A percentile compares a stretch with the other conserved stretches of the same genome.
Evolutionary conservation across 2,888 invertebrate genomes (phyloP).

Genomic region (Caenorhabditis parvicauda): DNA sequence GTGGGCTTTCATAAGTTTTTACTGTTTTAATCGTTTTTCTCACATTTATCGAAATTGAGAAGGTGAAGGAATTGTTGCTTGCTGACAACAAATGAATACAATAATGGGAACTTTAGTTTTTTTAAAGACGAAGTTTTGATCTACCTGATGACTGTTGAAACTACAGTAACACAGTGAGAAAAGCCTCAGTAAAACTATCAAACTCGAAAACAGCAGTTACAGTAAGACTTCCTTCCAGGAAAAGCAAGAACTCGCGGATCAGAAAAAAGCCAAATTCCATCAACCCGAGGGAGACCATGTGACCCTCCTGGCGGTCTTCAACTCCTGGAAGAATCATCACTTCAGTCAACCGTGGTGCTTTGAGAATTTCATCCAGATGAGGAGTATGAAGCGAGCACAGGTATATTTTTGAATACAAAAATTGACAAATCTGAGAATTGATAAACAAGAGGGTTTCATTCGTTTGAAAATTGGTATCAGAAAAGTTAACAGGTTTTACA

Average conservation of each 20-base stretch:
- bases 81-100: too few species aligned
- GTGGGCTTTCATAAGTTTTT: slow-evolving; percentile 58
- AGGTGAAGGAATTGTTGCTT: too few species aligned
- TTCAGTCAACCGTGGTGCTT: slow-evolving; percentile 99
- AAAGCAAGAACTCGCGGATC: slow-evolving; percentile 93
- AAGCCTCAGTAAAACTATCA: too few species aligned
- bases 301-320: slow-evolving; percentile 94
- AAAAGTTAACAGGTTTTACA: too few species aligned
- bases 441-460: not conserved
- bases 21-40: not conserved
- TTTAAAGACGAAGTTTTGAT: too few species aligned
- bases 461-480: not conserved
- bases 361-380: slow-evolving; percentile 95
- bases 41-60: too few species aligned
- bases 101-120: too few species aligned
- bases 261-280: slow-evolving; percentile 98
- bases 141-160: too few species aligned
- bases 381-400: slow-evolving; percentile 85
- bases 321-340: slow-evolving; percentile 98
- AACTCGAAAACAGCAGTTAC: too few species aligned
- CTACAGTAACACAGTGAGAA: too few species aligned
- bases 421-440: not conserved
- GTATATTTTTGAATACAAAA: slow-evolving; percentile 16
- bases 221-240: slow-evolving; percentile 76
- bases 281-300: slow-evolving; percentile 97